These are phyloP conservation scores for Tenebrosternarchus preto DNA, from an alignment of 2,113 vertebrate species.

Conservation along the genomic window DNA sequence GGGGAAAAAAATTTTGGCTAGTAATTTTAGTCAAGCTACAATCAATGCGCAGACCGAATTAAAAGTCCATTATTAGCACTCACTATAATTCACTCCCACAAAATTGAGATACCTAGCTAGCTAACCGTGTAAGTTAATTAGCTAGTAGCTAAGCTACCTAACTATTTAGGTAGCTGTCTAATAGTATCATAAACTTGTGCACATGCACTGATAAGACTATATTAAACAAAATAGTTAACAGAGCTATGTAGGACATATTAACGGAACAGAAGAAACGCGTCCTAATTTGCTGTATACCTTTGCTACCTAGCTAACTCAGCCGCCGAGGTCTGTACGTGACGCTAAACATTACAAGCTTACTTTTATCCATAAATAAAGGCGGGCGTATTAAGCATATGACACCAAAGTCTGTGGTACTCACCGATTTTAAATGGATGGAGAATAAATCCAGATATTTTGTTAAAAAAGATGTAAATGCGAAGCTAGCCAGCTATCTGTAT, in stretches of 20 bases:
- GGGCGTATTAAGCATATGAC: neutral
- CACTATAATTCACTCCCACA: too few species aligned
- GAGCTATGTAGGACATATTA: too few species aligned
- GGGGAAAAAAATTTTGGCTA: neutral
- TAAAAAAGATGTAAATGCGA: conserved; percentile 22
- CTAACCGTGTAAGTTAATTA: too few species aligned
- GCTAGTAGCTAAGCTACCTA: too few species aligned
- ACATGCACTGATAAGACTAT: too few species aligned
- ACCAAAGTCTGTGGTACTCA: conserved; percentile 26
- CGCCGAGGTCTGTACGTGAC: conserved; percentile 25
- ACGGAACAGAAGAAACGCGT: neutral
- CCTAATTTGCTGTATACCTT: neutral
- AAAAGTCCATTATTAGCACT: neutral
- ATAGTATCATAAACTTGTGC: too few species aligned
- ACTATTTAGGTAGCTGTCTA: too few species aligned
- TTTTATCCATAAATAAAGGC: neutral
- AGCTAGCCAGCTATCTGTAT: conserved; percentile 40
- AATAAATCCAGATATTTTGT: conserved; percentile 39
- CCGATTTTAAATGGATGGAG: conserved; percentile 30
- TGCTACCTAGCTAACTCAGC: conserved; percentile 29
- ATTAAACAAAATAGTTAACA: too few species aligned
- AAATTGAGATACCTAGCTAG: too few species aligned
- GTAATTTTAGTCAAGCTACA: neutral
- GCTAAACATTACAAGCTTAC: conserved; percentile 4
- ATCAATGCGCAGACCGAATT: neutral